Conservation (phyloP, 92 coral and sea anemone species). For the Heliopora coerulea region DNA sequence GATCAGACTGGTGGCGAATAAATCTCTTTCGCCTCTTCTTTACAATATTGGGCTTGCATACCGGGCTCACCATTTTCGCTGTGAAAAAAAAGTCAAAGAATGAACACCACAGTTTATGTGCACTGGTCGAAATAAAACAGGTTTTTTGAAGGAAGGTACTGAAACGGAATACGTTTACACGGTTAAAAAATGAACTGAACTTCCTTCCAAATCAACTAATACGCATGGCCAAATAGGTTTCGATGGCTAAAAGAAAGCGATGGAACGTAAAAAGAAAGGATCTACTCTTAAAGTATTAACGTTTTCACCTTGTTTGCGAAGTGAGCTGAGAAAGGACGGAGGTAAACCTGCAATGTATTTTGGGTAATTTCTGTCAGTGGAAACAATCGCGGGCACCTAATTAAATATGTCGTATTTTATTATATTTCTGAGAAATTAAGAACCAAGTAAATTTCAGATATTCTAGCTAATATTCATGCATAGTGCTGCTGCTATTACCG, state of each 20-base stretch:
- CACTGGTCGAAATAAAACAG: neutral
- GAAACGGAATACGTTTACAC: neutral
- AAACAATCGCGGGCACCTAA: neutral
- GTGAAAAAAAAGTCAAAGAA: neutral
- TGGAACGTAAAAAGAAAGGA: conserved; percentile 1
- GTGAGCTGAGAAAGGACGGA: conserved; percentile 34
- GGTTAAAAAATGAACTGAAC: neutral
- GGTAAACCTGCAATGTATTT: conserved; percentile 6
- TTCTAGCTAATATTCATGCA: neutral
- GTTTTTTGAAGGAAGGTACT: neutral
- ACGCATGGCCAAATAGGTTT: neutral
- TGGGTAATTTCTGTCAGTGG: conserved; percentile 4
- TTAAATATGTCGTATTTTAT: neutral
- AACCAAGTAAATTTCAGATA: neutral
- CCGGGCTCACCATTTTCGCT: conserved; percentile 51
- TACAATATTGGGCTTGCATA: conserved; percentile 61
- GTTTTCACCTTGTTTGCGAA: conserved; percentile 37
- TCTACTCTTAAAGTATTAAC: neutral
- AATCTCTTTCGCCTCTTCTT: conserved; percentile 90
- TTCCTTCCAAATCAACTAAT: neutral
- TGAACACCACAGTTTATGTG: neutral
- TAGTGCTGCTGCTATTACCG: conserved; percentile 66
- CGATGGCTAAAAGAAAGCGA: neutral
- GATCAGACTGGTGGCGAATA: conserved; percentile 97
- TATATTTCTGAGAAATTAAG: neutral